These are phyloP conservation scores for Drosophila maculinotata DNA, from an alignment of 2,888 invertebrate species.

Conservation along the genomic window DNA sequence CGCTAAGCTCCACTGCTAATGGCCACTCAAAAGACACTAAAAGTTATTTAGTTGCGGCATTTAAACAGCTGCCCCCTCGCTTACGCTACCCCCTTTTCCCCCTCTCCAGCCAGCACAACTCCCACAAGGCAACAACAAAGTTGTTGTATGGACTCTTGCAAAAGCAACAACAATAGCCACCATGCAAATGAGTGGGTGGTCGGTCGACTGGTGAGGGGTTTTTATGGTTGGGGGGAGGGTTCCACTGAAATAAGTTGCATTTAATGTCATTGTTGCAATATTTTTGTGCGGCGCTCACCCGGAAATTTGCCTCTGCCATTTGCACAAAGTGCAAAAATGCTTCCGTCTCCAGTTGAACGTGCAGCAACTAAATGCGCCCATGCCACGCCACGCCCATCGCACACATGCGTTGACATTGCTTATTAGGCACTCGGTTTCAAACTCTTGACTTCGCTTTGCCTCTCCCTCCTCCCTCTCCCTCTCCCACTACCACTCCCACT, in stretches of 20 bases:
- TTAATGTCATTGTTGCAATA: constrained; percentile 80
- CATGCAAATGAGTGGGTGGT: constrained; percentile 67
- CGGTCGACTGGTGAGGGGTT: background rate
- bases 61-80: constrained; percentile 52
- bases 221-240: background rate
- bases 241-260: constrained; percentile 73
- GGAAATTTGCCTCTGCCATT: constrained; percentile 65
- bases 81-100: background rate
- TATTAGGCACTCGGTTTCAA: constrained; percentile 54
- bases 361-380: constrained; percentile 37
- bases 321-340: constrained; percentile 76
- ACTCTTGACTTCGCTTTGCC: constrained; percentile 10
- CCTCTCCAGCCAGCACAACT: background rate
- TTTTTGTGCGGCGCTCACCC: constrained; percentile 54
- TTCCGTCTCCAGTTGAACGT: constrained; percentile 67
- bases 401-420: constrained; percentile 78
- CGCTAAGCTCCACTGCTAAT: constrained; percentile 70
- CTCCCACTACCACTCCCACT: background rate
- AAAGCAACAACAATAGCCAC: constrained; percentile 38
- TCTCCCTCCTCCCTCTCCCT: background rate
- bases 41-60: constrained; percentile 80
- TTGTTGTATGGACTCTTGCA: constrained; percentile 43
- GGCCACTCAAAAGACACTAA: constrained; percentile 79
- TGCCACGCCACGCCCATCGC: constrained; percentile 26
- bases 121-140: constrained; percentile 44